These are phyloP conservation scores for Platysternon megacephalum DNA, from an alignment of 2,113 vertebrate genomes.

Conservation along the genomic window DNA sequence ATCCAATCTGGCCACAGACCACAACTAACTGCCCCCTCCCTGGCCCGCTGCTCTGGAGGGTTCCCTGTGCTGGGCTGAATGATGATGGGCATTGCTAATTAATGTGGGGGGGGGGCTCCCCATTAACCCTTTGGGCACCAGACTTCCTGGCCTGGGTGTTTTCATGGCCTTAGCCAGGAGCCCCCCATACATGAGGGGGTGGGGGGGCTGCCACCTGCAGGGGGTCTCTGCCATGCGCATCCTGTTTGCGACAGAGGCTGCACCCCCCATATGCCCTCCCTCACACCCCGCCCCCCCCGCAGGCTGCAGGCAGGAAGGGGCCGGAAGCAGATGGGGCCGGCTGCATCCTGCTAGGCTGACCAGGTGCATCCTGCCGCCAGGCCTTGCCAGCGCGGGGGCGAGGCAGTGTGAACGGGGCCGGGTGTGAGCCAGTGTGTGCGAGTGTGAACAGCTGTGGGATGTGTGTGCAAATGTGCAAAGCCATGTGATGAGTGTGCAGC, in stretches of 20 bases:
- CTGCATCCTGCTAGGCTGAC: slow-evolving; percentile 72
- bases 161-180: not conserved
- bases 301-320: slow-evolving; percentile 23
- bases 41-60: too few relatives aligned
- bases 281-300: not conserved
- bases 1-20: too few relatives aligned
- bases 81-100: not conserved
- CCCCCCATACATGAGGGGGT: not conserved
- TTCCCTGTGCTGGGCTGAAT: too few relatives aligned
- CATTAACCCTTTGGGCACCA: not conserved
- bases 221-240: not conserved
- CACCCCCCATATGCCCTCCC: not conserved
- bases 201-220: not conserved
- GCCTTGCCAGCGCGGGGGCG: not conserved
- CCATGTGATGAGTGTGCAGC: not conserved
- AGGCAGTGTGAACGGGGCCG: not conserved
- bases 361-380: slow-evolving; percentile 88
- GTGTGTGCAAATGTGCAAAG: not conserved
- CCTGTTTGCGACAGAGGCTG: not conserved
- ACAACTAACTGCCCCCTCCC: too few relatives aligned
- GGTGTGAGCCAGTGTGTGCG: not conserved
- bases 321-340: slow-evolving; percentile 85
- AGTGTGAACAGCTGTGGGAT: not conserved
- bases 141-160: not conserved
- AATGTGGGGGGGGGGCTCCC: not conserved